Evolutionary conservation across 2,113 vertebrate genomes (phyloP), one percentile per base, ranked within the genome.

Genomic region (Xyrauchen texanus): DNA sequence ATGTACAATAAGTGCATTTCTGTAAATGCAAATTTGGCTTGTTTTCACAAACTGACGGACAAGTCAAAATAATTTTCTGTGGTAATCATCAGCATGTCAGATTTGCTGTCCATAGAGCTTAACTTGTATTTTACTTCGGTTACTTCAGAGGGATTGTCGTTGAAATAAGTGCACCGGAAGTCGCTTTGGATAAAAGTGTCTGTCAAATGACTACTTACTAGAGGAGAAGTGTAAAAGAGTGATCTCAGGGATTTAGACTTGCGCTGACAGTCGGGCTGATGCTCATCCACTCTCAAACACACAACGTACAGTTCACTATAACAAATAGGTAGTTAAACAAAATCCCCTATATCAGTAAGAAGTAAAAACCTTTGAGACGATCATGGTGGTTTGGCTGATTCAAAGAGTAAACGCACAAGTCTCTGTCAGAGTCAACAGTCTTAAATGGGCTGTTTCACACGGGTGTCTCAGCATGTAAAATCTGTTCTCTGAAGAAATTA

Each of bases 381-480:
- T 34, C 21, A 34, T 34, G 21, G 21, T 34, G 21, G 21, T 34
- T 34, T 34, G 21, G 21, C 21, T 34, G 21, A 34, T 34, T 34
- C 21, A 34, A 34, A 49, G 71, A 74, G 47, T 62, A 34, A 74
- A 51, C 12, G n/a, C 53, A 72, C n/a, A 9, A 34, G 21, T 34
- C 21, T 34, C 21, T 34, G 21, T 34, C n/a, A n/a, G 12, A 6
- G 21, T 57, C 21, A 34, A 34, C 21, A 34, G 1, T 34, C 42
- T 62, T 62, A 74, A 74, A 74, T n/a, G 5, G 51, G n/a, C 69
- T 62, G 71, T 51, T 34, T 45, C 15, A 11, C 9, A 12, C 62
- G 62, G 62, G 10, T 64, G 62, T 52, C 53, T 58, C 52, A 1
- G 52, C 68, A 34, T 2, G 53, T 11, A 10, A 51, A n/a, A 62